Conservation (phyloP, 2,113 vertebrate genomes). For the Plestiodon gilberti region DNA sequence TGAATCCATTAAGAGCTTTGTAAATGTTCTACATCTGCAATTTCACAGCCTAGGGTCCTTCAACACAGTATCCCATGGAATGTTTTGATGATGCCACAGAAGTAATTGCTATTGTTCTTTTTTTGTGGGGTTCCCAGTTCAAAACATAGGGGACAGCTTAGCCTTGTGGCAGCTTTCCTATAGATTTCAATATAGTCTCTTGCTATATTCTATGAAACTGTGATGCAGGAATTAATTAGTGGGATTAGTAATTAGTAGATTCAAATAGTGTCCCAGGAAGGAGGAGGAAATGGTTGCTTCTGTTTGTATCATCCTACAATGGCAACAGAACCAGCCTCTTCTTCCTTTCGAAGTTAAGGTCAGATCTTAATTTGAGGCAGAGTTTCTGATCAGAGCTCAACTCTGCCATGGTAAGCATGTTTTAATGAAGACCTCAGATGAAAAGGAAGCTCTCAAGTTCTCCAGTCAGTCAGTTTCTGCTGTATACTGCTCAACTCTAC, state of each 20-base stretch:
- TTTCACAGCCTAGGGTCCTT: background rate
- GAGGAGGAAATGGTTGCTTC: background rate
- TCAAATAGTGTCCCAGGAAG: background rate
- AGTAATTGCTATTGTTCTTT: background rate
- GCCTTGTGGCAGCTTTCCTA: background rate
- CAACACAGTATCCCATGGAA: background rate
- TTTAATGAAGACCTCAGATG: background rate
- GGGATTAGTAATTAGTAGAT: background rate
- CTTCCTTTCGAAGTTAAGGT: background rate
- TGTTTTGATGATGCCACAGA: slow-evolving; percentile 4
- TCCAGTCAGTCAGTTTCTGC: too few species aligned
- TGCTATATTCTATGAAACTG: background rate
- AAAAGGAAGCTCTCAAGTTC: background rate
- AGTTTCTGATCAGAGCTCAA: background rate
- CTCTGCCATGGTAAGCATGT: background rate
- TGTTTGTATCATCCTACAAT: background rate
- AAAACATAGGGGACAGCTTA: background rate
- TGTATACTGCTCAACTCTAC: background rate
- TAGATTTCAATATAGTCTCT: background rate
- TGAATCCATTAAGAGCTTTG: background rate
- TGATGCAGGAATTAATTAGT: background rate
- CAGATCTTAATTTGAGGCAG: background rate
- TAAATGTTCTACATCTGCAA: background rate
- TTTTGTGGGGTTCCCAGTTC: background rate
- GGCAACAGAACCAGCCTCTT: background rate